These are phyloP conservation scores for Clamator glandarius DNA, from an alignment of 2,797 vertebrate genomes.

Conservation along the genomic window DNA sequence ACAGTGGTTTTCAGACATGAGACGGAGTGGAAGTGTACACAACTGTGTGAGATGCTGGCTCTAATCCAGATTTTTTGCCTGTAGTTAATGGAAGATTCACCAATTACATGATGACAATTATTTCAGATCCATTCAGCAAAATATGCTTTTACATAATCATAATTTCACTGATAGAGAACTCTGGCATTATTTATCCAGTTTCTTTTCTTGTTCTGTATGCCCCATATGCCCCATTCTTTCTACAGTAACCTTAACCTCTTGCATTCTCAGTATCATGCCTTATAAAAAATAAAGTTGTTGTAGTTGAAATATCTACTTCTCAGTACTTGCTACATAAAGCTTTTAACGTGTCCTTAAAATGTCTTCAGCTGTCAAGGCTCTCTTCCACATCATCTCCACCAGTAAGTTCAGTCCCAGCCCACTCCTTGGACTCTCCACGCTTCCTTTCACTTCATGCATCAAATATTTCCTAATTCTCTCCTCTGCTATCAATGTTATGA, in stretches of 20 bases:
- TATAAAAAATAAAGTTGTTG: neutral
- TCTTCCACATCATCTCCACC: neutral
- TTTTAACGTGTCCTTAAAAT: neutral
- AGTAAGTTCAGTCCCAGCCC: neutral
- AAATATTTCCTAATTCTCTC: constrained; percentile 6
- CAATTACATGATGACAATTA: neutral
- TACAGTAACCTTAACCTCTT: neutral
- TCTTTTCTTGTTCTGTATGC: neutral
- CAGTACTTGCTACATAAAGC: neutral
- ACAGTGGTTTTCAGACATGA: neutral
- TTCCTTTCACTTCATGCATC: constrained; percentile 23
- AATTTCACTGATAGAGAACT: neutral
- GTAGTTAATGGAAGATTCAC: neutral
- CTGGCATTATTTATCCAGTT: neutral
- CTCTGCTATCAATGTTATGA: neutral
- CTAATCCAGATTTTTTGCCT: neutral
- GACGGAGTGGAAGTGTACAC: neutral
- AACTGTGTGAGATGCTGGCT: neutral
- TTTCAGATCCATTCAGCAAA: neutral
- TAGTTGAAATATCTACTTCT: neutral
- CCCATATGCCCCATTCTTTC: neutral
- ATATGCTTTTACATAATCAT: neutral
- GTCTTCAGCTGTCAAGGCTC: neutral
- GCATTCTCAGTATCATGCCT: neutral
- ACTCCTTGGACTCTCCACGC: neutral